Conservation (phyloP, 2,113 vertebrate genomes). For the Eira barbara region DNA sequence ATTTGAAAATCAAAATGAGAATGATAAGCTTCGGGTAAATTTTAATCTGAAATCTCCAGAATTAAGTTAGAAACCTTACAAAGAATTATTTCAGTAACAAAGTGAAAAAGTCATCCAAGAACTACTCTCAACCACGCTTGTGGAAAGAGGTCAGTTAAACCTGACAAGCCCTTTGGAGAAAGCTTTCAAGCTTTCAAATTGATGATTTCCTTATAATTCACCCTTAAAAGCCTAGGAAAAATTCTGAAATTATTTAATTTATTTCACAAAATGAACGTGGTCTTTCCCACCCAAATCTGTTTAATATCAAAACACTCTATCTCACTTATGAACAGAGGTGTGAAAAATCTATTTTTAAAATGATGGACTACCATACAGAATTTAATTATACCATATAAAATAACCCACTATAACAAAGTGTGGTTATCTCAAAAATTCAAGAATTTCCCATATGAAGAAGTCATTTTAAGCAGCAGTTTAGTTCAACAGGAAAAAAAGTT, state of each 20-base stretch:
- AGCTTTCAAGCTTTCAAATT: neutral
- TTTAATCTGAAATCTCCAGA: neutral
- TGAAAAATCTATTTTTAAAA: neutral
- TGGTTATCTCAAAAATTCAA: neutral
- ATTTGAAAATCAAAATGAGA: neutral
- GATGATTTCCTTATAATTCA: neutral
- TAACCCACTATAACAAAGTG: neutral
- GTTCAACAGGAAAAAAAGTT: neutral
- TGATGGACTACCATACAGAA: neutral
- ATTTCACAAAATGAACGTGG: neutral
- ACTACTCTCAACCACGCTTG: neutral
- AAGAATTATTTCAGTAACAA: neutral
- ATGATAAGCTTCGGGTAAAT: neutral
- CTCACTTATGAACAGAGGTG: neutral
- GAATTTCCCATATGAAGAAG: neutral
- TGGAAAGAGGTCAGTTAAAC: neutral
- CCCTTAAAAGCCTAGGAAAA: neutral
- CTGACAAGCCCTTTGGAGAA: neutral
- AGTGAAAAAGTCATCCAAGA: neutral
- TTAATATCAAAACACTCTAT: neutral
- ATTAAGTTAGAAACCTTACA: neutral
- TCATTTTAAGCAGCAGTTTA: neutral
- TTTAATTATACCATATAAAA: neutral
- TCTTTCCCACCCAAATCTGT: neutral
- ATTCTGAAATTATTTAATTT: neutral